phyloP scores from a whole-genome alignment of 2,797 vertebrate genomes.

The Furcifer pardalis region DNA sequence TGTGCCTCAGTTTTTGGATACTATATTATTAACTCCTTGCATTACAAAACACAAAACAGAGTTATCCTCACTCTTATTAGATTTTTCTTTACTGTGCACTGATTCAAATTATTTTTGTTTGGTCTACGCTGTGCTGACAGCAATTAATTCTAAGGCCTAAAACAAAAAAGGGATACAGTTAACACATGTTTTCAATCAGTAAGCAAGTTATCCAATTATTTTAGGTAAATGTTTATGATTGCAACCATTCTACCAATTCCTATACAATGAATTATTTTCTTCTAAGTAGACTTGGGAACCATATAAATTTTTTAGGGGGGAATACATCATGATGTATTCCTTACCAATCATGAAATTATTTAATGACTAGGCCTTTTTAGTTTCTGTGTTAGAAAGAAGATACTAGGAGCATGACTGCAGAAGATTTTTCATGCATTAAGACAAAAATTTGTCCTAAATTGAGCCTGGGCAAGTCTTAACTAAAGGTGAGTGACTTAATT shows the following conservation, averaged over 20 bases:
- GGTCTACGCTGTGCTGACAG: conserved; percentile 65
- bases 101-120: conserved; percentile 72
- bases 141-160: conserved; percentile 68
- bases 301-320: conserved; percentile 45
- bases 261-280: conserved; percentile 64
- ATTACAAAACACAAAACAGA: conserved; percentile 46
- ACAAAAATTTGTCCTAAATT: conserved; percentile 62
- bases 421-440: conserved; percentile 61
- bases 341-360: conserved; percentile 62
- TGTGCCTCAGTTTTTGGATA: conserved; percentile 32
- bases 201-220: conserved; percentile 73
- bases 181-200: conserved; percentile 69
- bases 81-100: conserved; percentile 42
- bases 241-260: conserved; percentile 66
- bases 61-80: conserved; percentile 58
- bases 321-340: conserved; percentile 60
- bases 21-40: conserved; percentile 14
- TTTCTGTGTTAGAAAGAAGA: conserved; percentile 62
- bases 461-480: conserved; percentile 73
- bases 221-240: conserved; percentile 71
- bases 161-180: conserved; percentile 58
- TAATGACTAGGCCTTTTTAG: conserved; percentile 46
- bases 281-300: conserved; percentile 61
- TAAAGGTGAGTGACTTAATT: conserved; percentile 79
- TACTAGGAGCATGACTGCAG: conserved; percentile 63